Percentiles rank a stretch among this genome's conserved stretches.
phyloP scores from a whole-genome alignment of 2,888 invertebrate species.

The Drosophila stalkeri region DNA sequence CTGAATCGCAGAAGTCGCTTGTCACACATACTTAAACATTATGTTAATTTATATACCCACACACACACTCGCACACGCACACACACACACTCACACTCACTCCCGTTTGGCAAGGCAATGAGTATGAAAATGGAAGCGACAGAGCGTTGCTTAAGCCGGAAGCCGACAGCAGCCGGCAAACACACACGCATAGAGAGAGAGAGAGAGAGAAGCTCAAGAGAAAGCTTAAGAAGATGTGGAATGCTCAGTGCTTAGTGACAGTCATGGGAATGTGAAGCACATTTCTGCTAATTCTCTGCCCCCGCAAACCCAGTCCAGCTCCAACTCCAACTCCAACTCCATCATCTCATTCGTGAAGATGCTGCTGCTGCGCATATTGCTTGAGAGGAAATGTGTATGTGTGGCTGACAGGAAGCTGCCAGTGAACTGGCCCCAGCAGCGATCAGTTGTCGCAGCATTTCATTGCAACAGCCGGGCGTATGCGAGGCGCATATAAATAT shows the following conservation, averaged over 20 bases:
- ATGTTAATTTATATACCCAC: slow-evolving; percentile 76
- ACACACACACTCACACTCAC: slow-evolving; percentile 31
- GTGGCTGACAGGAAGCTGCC: slow-evolving; percentile 49
- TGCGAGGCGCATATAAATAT: slow-evolving; percentile 76
- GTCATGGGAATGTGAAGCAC: slow-evolving; percentile 71
- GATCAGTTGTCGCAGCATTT: slow-evolving; percentile 66
- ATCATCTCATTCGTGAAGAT: neutral
- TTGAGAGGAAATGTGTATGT: slow-evolving; percentile 33
- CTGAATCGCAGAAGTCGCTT: slow-evolving; percentile 79
- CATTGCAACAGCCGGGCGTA: slow-evolving; percentile 43
- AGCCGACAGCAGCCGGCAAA: slow-evolving; percentile 70
- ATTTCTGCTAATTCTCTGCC: slow-evolving; percentile 71
- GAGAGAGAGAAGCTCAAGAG: neutral
- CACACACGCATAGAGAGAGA: slow-evolving; percentile 10
- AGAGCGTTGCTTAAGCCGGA: slow-evolving; percentile 77
- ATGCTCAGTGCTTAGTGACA: slow-evolving; percentile 54
- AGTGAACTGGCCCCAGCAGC: slow-evolving; percentile 21
- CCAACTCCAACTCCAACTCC: neutral
- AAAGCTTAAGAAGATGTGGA: slow-evolving; percentile 2
- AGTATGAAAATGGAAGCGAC: slow-evolving; percentile 77
- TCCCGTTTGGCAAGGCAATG: slow-evolving; percentile 45
- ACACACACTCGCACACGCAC: slow-evolving; percentile 27
- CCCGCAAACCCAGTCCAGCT: neutral
- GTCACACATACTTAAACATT: slow-evolving; percentile 81
- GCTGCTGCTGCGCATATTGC: slow-evolving; percentile 41